phyloP scores from a whole-genome alignment of 2,113 vertebrate species.

The Xiphophorus couchianus region DNA sequence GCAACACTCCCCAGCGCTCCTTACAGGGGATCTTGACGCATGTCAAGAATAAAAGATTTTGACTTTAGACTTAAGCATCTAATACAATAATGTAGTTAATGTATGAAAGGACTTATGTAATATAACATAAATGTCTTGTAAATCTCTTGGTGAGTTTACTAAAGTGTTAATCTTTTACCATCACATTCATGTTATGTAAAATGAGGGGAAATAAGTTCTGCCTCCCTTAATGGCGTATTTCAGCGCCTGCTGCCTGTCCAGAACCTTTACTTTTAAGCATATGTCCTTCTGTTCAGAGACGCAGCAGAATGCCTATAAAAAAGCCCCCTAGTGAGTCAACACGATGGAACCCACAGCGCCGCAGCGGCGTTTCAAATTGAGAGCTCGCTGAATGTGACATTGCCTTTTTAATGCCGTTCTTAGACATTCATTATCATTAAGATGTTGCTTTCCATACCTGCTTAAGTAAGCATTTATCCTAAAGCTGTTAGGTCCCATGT shows the following conservation, averaged over 20 bases:
- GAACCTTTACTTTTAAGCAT: constrained; percentile 33
- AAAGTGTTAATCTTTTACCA: neutral
- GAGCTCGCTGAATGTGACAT: constrained; percentile 50
- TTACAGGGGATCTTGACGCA: no score
- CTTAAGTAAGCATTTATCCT: constrained; percentile 67
- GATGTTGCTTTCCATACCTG: constrained; percentile 60
- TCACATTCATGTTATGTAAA: neutral
- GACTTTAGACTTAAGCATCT: no score
- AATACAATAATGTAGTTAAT: no score
- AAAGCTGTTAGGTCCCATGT: constrained; percentile 44
- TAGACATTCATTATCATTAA: constrained; percentile 73
- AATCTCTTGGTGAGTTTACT: no score
- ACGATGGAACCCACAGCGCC: constrained; percentile 39
- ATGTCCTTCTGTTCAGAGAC: constrained; percentile 20
- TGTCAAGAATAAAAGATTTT: no score
- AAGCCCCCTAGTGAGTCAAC: constrained; percentile 35
- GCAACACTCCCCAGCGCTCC: no score
- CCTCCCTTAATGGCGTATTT: neutral
- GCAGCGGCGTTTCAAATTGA: constrained; percentile 45
- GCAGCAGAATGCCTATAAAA: constrained; percentile 14
- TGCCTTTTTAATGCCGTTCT: constrained; percentile 49
- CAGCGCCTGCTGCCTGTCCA: constrained; percentile 28
- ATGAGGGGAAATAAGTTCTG: neutral
- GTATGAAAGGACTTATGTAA: no score
- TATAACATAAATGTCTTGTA: no score